Evolutionary conservation across 2,797 vertebrate genomes (phyloP).

Genomic region (Coregonus suidteri): DNA sequence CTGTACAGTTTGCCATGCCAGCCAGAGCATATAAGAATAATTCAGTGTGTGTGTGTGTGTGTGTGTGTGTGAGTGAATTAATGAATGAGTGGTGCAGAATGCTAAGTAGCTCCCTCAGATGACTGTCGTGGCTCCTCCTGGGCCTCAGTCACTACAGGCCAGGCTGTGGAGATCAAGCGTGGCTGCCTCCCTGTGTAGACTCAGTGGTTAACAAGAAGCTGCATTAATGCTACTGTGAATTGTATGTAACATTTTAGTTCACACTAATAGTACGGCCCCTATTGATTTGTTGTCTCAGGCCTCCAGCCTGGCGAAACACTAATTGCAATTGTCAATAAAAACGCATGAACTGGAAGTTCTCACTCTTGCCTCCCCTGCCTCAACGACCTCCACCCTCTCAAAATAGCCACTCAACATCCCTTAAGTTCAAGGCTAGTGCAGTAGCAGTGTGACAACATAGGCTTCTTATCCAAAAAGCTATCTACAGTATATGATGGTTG

Average conservation of each 20-base stretch:
- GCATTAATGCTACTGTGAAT: conserved; percentile 70
- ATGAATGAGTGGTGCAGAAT: conserved; percentile 41
- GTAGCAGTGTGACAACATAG: conserved; percentile 48
- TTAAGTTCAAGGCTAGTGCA: conserved; percentile 36
- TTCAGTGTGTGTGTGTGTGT: neutral
- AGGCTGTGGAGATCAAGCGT: conserved; percentile 57
- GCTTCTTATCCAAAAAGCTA: conserved; percentile 51
- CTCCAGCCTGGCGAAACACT: conserved; percentile 75
- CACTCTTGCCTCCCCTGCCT: conserved; percentile 54
- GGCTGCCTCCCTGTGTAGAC: conserved; percentile 53
- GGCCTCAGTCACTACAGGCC: conserved; percentile 54
- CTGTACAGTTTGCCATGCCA: conserved; percentile 38
- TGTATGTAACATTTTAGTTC: conserved; percentile 77
- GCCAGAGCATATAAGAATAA: conserved; percentile 48
- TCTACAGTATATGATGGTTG: conserved; percentile 22
- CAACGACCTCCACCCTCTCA: conserved; percentile 64
- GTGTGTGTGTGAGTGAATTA: conserved; percentile 21
- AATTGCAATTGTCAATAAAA: conserved; percentile 81
- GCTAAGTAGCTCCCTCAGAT: conserved; percentile 60
- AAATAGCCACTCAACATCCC: conserved; percentile 65
- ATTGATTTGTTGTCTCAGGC: conserved; percentile 79
- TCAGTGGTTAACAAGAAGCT: conserved; percentile 74
- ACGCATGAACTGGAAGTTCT: conserved; percentile 74
- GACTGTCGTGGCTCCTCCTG: conserved; percentile 44
- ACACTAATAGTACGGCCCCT: conserved; percentile 71